Base-by-base conservation (phyloP, 2,797 vertebrate species). In the Danio tinwini region DNA sequence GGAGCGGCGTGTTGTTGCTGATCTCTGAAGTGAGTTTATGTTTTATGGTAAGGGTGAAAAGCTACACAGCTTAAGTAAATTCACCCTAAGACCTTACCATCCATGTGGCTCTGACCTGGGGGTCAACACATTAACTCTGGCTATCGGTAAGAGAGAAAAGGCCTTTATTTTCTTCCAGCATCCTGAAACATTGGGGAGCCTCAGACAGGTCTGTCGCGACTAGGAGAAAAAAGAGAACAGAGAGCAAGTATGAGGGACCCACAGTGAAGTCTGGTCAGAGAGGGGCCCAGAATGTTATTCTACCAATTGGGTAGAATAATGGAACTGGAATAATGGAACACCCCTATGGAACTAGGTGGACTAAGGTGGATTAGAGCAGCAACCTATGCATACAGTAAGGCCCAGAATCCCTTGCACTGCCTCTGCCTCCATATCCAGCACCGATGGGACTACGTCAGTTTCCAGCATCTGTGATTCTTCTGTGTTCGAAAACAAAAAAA, bases 111-210 rank as follows among this genome's bases (percentile, higher is more conserved):
- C 21, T 78, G 74, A 75, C 49, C 64, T 49, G 14, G 7, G 19
- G 55, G 45, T 21, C 69, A 74, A 58, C 10, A 55, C 11, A 61
- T 65, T 69, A 74, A 49, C 11, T 65, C 52, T 12, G 72, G 56
- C 74, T 72, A 71, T 73, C 56, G 12, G 53, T 83, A 67, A 80
- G 50, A 61, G 49, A 67, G 49, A 65, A 64, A 78, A 17, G 4
- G 59, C 64, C n/a, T n/a, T 39, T n/a, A 59, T 65, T 74, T 78
- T 76, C 37, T 58, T 63, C 49, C 12, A 17, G 21, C 21, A 19
- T 73, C 40, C 62, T 56, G n/a, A 67, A 71, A 21, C 49, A 16
- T 40, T 65, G 10, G 49, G 52, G 12, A 52, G 49, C 49, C 14
- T 52, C 4, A 52, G 8, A 52, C 10, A 52, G 4, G 29, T 29